These are phyloP conservation scores for Clarias batrachus DNA, from an alignment of 2,113 vertebrate genomes.

Conservation along the genomic window DNA sequence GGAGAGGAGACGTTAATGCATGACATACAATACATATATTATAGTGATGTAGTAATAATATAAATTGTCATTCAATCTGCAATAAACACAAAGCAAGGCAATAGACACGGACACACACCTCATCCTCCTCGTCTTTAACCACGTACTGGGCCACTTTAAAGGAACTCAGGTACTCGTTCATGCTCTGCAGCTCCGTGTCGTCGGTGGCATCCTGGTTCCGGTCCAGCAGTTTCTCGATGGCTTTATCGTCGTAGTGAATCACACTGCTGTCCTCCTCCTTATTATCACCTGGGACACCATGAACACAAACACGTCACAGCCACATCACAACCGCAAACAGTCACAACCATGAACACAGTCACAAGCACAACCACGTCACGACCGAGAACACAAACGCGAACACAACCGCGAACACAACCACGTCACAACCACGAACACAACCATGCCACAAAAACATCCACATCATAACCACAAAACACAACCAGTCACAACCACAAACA, in stretches of 20 bases:
- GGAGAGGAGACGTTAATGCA: neutral
- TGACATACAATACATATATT: neutral
- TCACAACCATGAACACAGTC: no score
- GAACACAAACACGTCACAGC: neutral
- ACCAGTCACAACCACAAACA: no score
- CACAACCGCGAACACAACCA: no score
- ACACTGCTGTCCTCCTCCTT: slow-evolving; percentile 97
- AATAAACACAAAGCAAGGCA: neutral
- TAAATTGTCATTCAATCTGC: neutral
- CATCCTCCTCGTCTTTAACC: slow-evolving; percentile 96
- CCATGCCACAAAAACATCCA: no score
- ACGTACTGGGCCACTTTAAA: slow-evolving; percentile 98
- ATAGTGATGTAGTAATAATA: neutral
- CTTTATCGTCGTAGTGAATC: slow-evolving; percentile 96
- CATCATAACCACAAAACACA: no score
- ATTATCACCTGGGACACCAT: slow-evolving; percentile 78
- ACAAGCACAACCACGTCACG: no score
- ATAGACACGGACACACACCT: slow-evolving; percentile 71
- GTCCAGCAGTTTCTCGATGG: slow-evolving; percentile 89
- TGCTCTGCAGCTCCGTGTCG: slow-evolving; percentile 95
- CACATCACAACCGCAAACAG: neutral
- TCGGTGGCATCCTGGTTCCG: slow-evolving; percentile 93
- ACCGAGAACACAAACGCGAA: no score
- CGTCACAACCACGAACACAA: no score
- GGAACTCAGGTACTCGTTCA: slow-evolving; percentile 98